Conservation (phyloP, 2,797 vertebrate genomes). For the Thamnophis elegans region DNA sequence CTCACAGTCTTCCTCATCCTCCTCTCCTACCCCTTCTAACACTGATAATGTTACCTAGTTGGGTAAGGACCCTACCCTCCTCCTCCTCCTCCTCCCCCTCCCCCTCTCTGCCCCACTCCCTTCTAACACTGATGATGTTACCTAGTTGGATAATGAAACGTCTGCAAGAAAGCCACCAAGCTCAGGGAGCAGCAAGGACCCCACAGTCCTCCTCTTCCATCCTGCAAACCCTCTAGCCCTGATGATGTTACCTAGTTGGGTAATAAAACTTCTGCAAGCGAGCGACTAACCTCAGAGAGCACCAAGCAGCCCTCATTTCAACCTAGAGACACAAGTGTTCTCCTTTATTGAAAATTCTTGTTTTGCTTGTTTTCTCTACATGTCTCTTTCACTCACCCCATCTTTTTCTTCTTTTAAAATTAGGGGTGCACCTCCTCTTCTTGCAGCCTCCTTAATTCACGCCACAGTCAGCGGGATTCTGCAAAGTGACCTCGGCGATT, state of each 20-base stretch:
- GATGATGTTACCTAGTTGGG: too few relatives aligned
- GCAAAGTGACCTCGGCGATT: constrained; percentile 78
- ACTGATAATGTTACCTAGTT: too few relatives aligned
- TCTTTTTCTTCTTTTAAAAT: constrained; percentile 3
- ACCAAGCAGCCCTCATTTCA: not conserved
- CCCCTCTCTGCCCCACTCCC: too few relatives aligned
- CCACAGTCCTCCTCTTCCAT: not conserved
- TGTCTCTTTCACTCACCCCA: not conserved
- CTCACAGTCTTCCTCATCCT: not conserved
- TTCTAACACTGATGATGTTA: too few relatives aligned
- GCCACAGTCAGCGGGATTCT: constrained; percentile 77
- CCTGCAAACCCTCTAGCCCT: too few relatives aligned
- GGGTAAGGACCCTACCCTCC: too few relatives aligned
- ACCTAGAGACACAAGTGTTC: not conserved
- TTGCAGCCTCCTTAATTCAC: constrained; percentile 77
- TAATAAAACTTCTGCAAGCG: too few relatives aligned
- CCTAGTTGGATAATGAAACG: too few relatives aligned
- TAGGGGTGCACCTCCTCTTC: constrained; percentile 73
- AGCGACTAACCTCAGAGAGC: not conserved
- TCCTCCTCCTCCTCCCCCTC: not conserved
- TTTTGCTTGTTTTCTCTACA: not conserved
- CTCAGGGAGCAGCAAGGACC: too few relatives aligned
- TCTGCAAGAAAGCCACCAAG: too few relatives aligned
- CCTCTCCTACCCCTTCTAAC: not conserved
- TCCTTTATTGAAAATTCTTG: not conserved